Evolutionary conservation across 2,888 invertebrate genomes (phyloP).

Genomic region (Drosophila mercatorum): DNA sequence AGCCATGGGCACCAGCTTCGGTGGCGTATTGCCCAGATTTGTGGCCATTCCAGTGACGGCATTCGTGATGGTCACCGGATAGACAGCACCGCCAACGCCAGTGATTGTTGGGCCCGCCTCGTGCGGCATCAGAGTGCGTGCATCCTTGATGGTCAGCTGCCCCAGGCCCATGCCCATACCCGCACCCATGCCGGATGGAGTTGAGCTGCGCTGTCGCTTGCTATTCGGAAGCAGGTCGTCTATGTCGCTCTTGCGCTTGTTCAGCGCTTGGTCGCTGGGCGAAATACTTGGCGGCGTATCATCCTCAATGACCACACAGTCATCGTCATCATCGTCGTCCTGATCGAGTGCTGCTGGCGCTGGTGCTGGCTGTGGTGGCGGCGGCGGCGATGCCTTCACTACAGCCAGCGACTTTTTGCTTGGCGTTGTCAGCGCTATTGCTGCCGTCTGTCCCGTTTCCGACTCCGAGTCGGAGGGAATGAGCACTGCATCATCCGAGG

Average conservation of each 20-base stretch:
- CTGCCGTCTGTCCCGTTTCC: conserved; percentile 44
- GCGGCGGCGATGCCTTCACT: conserved; percentile 35
- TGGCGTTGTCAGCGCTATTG: conserved; percentile 18
- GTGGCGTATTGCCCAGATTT: conserved; percentile 86
- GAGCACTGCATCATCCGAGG: conserved; percentile 83
- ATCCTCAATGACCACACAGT: conserved; percentile 86
- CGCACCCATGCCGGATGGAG: conserved; percentile 44
- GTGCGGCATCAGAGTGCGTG: conserved; percentile 81
- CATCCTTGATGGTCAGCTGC: conserved; percentile 84
- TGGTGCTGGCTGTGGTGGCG: conserved; percentile 17
- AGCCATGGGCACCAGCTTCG: conserved; percentile 78
- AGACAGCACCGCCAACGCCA: conserved; percentile 45
- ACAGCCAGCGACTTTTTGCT: conserved; percentile 35
- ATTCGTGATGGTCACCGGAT: conserved; percentile 87
- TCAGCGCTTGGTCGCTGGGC: conserved; percentile 53
- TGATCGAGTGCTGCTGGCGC: conserved; percentile 13
- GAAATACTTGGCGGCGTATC: conserved; percentile 84
- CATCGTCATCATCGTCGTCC: conserved; percentile 83
- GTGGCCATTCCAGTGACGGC: conserved; percentile 86
- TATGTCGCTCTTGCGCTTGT: conserved; percentile 85
- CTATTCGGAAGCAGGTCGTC: conserved; percentile 85
- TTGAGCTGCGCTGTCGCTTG: conserved; percentile 76
- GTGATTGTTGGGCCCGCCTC: conserved; percentile 46
- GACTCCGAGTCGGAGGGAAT: conserved; percentile 83
- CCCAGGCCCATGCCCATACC: conserved; percentile 51